Evolutionary conservation across 2,113 vertebrate species (phyloP), one percentile per base, ranked within the genome.

Genomic region (Myotis davidii): DNA sequence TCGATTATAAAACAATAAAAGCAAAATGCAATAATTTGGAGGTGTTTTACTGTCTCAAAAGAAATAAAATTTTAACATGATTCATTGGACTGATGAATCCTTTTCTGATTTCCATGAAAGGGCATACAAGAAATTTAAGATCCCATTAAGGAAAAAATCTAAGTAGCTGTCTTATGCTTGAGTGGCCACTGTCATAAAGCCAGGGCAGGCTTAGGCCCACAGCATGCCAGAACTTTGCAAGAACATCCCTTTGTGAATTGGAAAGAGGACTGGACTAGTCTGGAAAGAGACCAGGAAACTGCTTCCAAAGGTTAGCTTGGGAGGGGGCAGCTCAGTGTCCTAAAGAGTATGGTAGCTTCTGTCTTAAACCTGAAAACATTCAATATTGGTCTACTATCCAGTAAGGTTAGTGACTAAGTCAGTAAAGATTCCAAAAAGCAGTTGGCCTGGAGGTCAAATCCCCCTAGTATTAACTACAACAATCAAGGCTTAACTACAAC

Each of bases 21-120:
- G 8, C 50, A 59, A 79, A 91, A 65, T 69, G 10, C 11, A 96
- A 73, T 85, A 64, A 27, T 27, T 82, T 77, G 17, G 29, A 29
- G 50, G 18, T 16, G 0, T 29, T 84, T 76, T 76, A 17, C 9
- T 76, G 12, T 77, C 74, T 91, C 78, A 97, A 95, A 34, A 25
- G 45, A 85, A 96, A 90, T 67, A 48, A 5, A 88, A 65, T 9
- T 94, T 87, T 87, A 50, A 79, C 18, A 70, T 86, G 69, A 78
- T 76, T 82, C 72, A 72, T 1, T 88, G 16, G 37, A 34, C 29
- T 96, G 90, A 42, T 87, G 25, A 83, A 84, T 84, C 14, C 7
- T 84, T 76, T 48, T 52, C 29, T 78, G 59, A 93, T 34, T 85
- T 59, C 10, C 10, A 89, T 25, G 78, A 70, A 96, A 91, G 39